A percentile compares a stretch with the other conserved stretches of the same genome.
phyloP scores from a whole-genome alignment of 2,113 vertebrate species.

The Gorilla gorilla region DNA sequence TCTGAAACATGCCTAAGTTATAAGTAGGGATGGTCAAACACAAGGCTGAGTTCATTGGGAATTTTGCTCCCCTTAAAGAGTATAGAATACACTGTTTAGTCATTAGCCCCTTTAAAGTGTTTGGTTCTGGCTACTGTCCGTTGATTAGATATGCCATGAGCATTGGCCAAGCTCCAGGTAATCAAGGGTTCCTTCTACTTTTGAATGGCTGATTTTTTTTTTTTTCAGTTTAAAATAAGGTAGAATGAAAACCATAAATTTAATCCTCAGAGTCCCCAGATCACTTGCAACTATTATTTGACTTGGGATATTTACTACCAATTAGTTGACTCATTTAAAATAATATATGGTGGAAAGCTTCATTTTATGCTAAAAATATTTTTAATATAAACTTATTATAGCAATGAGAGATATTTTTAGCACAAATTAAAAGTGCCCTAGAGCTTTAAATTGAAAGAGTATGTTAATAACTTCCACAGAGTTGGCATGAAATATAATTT shows the following conservation, averaged over 20 bases:
- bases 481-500: constrained; percentile 47
- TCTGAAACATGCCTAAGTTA: constrained; percentile 57
- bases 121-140: constrained; percentile 42
- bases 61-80: constrained; percentile 33
- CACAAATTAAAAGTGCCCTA: constrained; percentile 58
- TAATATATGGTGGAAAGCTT: constrained; percentile 62
- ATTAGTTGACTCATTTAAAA: constrained; percentile 74
- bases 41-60: constrained; percentile 45
- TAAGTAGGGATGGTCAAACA: constrained; percentile 22
- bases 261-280: constrained; percentile 46
- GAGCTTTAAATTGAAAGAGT: constrained; percentile 58
- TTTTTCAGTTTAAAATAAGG: constrained; percentile 33
- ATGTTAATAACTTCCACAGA: constrained; percentile 9
- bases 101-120: constrained; percentile 41
- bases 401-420: constrained; percentile 71
- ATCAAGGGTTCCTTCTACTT: constrained; percentile 49
- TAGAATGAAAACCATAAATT: constrained; percentile 65
- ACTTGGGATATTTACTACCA: constrained; percentile 72
- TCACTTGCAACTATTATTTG: constrained; percentile 65
- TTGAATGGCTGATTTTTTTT: constrained; percentile 36
- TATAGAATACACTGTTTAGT: neutral
- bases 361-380: constrained; percentile 71
- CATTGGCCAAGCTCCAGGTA: constrained; percentile 37
- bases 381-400: constrained; percentile 71
- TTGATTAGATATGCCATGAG: constrained; percentile 24